Percentiles rank a stretch among this genome's conserved stretches.
Evolutionary conservation across 2,888 invertebrate genomes (phyloP).

Genomic region (Mesorhabditis belari): DNA sequence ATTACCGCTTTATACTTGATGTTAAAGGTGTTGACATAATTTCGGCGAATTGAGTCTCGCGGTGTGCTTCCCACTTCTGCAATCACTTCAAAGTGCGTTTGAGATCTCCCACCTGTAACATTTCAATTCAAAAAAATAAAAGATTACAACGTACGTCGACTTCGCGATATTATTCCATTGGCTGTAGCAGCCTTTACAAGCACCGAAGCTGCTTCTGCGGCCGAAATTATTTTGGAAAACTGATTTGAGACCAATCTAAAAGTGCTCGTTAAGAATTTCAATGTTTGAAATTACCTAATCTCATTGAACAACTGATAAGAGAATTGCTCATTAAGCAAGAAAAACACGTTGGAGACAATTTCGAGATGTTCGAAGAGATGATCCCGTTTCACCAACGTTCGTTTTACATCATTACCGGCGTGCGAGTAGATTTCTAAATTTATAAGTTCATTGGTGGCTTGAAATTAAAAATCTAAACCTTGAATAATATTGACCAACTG

Average conservation of each 20-base stretch:
- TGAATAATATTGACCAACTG: not conserved
- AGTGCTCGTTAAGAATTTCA: not conserved
- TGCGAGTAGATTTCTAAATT: not conserved
- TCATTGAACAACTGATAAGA: not conserved
- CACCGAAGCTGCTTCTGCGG: not conserved
- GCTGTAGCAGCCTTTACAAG: too few relatives aligned
- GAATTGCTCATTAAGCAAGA: not conserved
- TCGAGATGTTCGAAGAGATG: not conserved
- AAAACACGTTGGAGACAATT: not conserved
- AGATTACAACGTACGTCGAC: too few relatives aligned
- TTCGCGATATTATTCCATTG: too few relatives aligned
- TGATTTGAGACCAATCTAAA: not conserved
- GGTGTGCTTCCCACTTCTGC: not conserved
- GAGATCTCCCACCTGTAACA: too few relatives aligned
- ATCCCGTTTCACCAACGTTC: not conserved
- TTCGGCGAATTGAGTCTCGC: not conserved
- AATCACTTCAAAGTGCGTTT: not conserved
- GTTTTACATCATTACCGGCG: not conserved
- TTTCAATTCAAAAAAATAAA: too few relatives aligned
- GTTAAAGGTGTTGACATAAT: not conserved
- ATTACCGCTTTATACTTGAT: not conserved
- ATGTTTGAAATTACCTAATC: not conserved
- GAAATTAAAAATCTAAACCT: not conserved
- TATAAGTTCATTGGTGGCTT: not conserved
- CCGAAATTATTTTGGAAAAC: not conserved